Base-by-base conservation (phyloP, 1,140 invertebrate genomes). In the Drosophila santomea region DNA sequence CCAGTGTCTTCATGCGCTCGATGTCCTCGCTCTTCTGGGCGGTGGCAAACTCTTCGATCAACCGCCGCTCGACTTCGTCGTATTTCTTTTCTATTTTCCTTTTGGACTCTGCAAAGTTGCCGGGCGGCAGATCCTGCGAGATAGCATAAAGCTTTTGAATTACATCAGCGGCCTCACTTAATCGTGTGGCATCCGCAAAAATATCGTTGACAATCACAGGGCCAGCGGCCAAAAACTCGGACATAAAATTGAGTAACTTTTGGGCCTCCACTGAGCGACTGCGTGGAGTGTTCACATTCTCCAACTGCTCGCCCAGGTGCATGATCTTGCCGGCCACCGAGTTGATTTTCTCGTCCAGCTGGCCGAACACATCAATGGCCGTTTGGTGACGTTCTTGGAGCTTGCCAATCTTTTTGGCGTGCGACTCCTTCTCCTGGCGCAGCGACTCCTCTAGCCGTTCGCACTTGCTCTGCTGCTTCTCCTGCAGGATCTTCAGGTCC, bases 121-220 rank as follows among this genome's bases (percentile, higher is more conserved):
- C 95, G 8, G 95, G 94, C 3, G 97, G 97, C 28, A 99, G 93
- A 93, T 99, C 98, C 94, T 99, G 98, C 2, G 98, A 96, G 80
- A 99, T 99, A 7, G 98, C 95, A 91, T 98, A 96, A 5, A 99
- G 93, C 91, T 99, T 99, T 93, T 99, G 98, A 83, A 99, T 99
- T 3, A 99, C 96, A 94, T 99, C 98, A n/a, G 99, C 99, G 41
- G 98, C 98, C 93, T 99, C 97, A 92, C 97, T 96, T 39, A 99
- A 93, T 95, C 96, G 96, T 63, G 94, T 95, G 73, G 96, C 96
- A 93, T 99, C 97, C 69, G 95, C 96, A 81, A 99, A 98, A 25
- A 99, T 94, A 54, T 97, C 95, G 78, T 97, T 97, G 10, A 96
- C 95, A 2, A 98, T 93, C 0, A 85, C 83, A 20, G 97, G 96